Conservation (phyloP, 1,140 invertebrate species). For the Sweltsa coloradensis region DNA sequence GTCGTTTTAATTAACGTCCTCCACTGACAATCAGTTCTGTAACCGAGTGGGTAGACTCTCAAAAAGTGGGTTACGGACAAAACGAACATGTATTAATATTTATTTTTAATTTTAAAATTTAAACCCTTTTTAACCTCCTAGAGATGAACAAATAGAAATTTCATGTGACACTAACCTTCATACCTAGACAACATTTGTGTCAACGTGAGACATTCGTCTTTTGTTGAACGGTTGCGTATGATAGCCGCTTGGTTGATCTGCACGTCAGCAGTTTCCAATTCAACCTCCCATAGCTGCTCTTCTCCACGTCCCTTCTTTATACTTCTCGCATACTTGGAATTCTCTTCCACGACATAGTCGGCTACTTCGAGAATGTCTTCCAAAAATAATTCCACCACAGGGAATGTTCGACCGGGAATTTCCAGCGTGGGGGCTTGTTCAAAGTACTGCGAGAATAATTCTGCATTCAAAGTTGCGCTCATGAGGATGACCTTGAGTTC, state of each 20-base stretch:
- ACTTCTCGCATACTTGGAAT: conserved; percentile 50
- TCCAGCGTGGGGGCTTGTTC: conserved; percentile 50
- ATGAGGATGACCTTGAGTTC: conserved; percentile 74
- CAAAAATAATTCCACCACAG: conserved; percentile 65
- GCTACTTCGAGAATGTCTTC: conserved; percentile 61
- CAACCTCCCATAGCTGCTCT: conserved; percentile 36
- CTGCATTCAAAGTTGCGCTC: conserved; percentile 75
- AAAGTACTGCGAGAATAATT: conserved; percentile 70
- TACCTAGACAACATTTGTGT: conserved; percentile 46
- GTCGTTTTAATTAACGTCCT: too few species aligned
- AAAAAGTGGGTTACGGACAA: too few species aligned
- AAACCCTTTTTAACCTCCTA: too few species aligned
- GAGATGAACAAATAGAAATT: too few species aligned
- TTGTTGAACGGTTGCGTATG: conserved; percentile 42
- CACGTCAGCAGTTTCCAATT: conserved; percentile 47
- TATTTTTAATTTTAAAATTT: too few species aligned
- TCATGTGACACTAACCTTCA: conserved; percentile 27
- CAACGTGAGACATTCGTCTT: conserved; percentile 54
- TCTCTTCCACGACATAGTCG: conserved; percentile 56
- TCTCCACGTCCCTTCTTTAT: conserved; percentile 33
- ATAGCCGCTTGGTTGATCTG: conserved; percentile 28
- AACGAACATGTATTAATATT: too few species aligned
- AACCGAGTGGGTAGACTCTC: too few species aligned
- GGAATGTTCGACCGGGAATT: conserved; percentile 69
- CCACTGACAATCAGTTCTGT: too few species aligned